These are phyloP conservation scores for Leucoma salicis DNA, from an alignment of 2,888 invertebrate species.

Conservation along the genomic window DNA sequence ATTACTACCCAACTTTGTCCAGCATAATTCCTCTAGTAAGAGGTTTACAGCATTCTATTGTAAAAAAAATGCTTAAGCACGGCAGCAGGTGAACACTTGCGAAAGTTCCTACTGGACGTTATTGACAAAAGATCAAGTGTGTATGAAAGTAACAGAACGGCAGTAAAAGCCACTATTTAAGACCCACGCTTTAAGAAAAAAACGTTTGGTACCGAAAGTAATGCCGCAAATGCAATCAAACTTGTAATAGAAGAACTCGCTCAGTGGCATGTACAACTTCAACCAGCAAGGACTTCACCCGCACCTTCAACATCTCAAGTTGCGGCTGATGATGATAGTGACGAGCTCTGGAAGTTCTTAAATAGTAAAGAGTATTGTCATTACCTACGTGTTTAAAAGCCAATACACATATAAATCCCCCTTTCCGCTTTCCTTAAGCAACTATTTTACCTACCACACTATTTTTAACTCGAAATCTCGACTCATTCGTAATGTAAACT, in stretches of 20 bases:
- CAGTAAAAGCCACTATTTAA: slow-evolving; percentile 7
- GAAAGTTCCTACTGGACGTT: slow-evolving; percentile 5
- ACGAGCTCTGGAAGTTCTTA: slow-evolving; percentile 3
- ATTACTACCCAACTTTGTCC: slow-evolving; percentile 19
- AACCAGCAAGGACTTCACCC: not conserved
- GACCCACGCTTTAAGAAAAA: slow-evolving; percentile 9
- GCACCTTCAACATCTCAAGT: not conserved
- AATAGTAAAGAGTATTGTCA: not conserved
- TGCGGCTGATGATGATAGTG: slow-evolving; percentile 1
- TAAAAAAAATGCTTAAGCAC: not conserved
- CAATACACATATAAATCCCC: not conserved
- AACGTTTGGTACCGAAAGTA: slow-evolving; percentile 2
- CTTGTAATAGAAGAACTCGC: slow-evolving; percentile 3
- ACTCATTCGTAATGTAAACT: not conserved
- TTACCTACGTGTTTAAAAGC: not conserved
- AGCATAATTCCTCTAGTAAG: slow-evolving; percentile 1
- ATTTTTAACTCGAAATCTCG: not conserved
- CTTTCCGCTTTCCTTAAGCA: not conserved
- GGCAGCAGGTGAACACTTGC: not conserved
- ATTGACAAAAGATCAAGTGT: slow-evolving; percentile 6
- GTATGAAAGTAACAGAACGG: slow-evolving; percentile 7
- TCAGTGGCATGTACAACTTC: slow-evolving; percentile 1
- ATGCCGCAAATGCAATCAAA: slow-evolving; percentile 2
- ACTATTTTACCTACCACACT: not conserved
- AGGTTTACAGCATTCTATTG: not conserved